Base-by-base conservation (phyloP, 2,113 vertebrate genomes). In the Orcinus orca region DNA sequence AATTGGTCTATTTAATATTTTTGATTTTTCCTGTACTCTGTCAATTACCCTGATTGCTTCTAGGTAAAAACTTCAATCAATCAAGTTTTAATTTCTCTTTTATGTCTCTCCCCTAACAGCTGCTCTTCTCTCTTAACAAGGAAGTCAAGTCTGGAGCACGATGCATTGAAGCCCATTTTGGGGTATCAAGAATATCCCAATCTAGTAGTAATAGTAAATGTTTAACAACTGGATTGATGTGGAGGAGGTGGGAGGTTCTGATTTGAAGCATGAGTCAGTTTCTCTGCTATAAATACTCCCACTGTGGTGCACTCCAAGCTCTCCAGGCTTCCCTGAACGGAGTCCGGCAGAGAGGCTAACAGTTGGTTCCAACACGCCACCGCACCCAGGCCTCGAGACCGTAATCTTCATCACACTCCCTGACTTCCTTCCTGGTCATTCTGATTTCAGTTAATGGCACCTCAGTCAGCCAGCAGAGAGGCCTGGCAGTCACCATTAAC, bases 41-140 rank as follows among this genome's bases (percentile, higher is more conserved):
- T 70, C 58, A 70, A 15, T 85, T 76, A 93, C 11, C 62, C 58
- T 73, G 82, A 74, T 58, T 83, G 76, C 25, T 47, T 13, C 25
- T 31, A 55, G 65, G 33, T 50, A 84, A 5, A 92, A 63, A 77
- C 58, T 50, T 86, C 36, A n/a, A 3, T 44, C 41, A 65, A 15
- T 60, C 38, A 53, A 20, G 21, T 53, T 77, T 94, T 87, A 82
- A 68, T 93, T 95, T 53, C 4, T 80, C 41, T 71, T 65, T 74
- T 68, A 58, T 36, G 58, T 71, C 63, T 86, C 80, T 38, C 47
- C 36, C 70, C 85, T 47, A 80, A 70, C 31, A 70, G 20, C 65
- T 60, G 31, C 18, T 91, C 31, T 95, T 84, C 70, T 88, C 13
- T 93, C 55, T 77, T 36, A 88, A 91, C 1, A 50, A 68, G 92